Evolutionary conservation across 1,140 invertebrate genomes (phyloP), one percentile per base, ranked within the genome.

Genomic region (Phenacoccus solenopsis): DNA sequence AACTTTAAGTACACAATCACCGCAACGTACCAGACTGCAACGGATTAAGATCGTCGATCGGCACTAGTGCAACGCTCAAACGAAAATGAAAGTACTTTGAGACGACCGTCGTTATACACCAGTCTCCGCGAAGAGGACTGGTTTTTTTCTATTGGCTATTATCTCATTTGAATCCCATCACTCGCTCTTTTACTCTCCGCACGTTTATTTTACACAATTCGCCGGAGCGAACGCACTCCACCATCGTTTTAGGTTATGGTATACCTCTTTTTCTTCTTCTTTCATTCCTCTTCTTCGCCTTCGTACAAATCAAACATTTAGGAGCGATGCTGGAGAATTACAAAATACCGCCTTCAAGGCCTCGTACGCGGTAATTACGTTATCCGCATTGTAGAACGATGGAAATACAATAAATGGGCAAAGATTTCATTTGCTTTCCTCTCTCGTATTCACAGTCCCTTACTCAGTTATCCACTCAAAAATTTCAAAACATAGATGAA

Each of bases 81-180:
- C 38, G 38, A 49, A 49, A 49, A 49, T 49, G 38, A 49, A 49
- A 49, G 38, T 49, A 49, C 38, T 49, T n/a, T 9, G 38, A 49
- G 38, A 49, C 38, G 38, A 49, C 38, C 38, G 38, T 49, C 38
- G 20, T n/a, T 49, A 49, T n/a, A 49, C 16, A 10, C 13, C 12
- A 10, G 12, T 49, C 38, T n/a, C 38, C 13, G 30, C 5, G 30
- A 49, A 49, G n/a, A n/a, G n/a, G 38, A 49, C 38, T 49, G 38
- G 38, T 49, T 49, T 49, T 49, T 49, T 49, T 49, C 38, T 49
- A 49, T 49, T 49, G 12, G 16, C 38, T n/a, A 49, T 49, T 49
- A 49, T 49, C 38, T 49, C 38, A 49, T 49, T 49, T 49, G 38
- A 49, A 49, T 49, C 38, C 38, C 38, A 49, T 49, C 38, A 49